Base-by-base conservation (phyloP, 2,888 invertebrate species). In the Antheraea yamamai region DNA sequence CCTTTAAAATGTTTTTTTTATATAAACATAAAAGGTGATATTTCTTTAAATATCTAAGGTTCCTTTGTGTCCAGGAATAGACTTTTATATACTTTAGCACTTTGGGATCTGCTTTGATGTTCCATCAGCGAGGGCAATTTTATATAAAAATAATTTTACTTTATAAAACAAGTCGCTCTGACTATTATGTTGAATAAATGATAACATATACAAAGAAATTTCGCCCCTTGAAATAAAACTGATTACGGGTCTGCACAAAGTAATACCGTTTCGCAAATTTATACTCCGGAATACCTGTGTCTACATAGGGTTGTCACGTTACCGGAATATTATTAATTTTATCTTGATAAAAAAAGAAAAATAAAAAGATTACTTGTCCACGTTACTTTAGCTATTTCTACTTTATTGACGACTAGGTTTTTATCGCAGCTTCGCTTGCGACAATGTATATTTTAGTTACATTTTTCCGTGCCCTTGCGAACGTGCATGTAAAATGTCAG, bases 251-350 rank as follows among this genome's bases (percentile, higher is more conserved):
- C 55, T 26, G 72, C 72, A 51, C 73, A 35, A 70, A 76, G 76
- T 77, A 77, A 80, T 81, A 76, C 74, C 75, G 77, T 75, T 77
- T 74, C 76, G 74, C 78, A 78, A 79, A 79, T 79, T 79, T 78
- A 80, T 79, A 79, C 77, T 74, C 77, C 74, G 74, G n/a, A 79
- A 75, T 77, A 78, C 75, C 73, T 71, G 51, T 77, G 78, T 72
- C 61, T 73, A 68, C 26, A 14, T 79, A 79, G 81, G 75, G 79
- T 77, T 77, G 79, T 74, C 26, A 68, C 26, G n/a, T 18, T 20
- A 20, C 72, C 26, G 72, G n/a, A 74, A 26, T 73, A 71, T 72
- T 52, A 58, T 55, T 35, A 73, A 74, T 66, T 20, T 30, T 30
- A 30, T 66, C 4, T 66, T 55, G 55, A 55, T 55, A 18, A 18